Evolutionary conservation across 2,888 invertebrate genomes (phyloP), one percentile per base, ranked within the genome.

Genomic region (Ennomos erosarius): DNA sequence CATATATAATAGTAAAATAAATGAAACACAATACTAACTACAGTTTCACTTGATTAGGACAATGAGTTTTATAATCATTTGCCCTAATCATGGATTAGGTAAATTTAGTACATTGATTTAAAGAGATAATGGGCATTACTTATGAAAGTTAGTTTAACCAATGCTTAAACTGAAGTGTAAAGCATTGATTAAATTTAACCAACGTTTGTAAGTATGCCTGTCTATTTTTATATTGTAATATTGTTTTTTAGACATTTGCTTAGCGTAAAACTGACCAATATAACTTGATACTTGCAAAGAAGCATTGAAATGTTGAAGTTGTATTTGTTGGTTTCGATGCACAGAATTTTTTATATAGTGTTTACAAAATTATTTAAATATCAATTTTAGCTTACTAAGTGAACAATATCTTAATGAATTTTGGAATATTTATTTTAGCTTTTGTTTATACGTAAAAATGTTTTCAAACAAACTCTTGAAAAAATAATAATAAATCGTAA

Each of bases 201-300:
- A 6, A 5, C 26, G 26, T 26, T 26, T 26, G 3, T 26, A 4
- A 26, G 6, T 26, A 26, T 5, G 3, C 5, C 26, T 26, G 26
- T 26, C 74, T 81, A 86, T 87, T 87, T 88, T 88, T 86, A 79
- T 87, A 86, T 74, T 62, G 65, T 79, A 81, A 75, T 82, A 80
- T 84, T 82, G 70, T 79, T 85, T 81, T n/a, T 76, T 79, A 82
- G 67, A 76, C 76, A 82, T 82, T 80, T 82, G 84, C 84, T 85
- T 34, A 11, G 45, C 40, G 46, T 34, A 42, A 42, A 34, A 1
- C 8, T 12, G 42, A 43, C 46, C n/a, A 46, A 47, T 16, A 38
- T 52, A 47, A 57, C 51, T 51, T 36, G 50, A 40, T 1, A 36
- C 34, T 6, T 13, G 9, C 6, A 10, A 13, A 8, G 0, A 37